Conservation (phyloP, 2,888 invertebrate genomes). For the Amblyjoppa fuscipennis region DNA sequence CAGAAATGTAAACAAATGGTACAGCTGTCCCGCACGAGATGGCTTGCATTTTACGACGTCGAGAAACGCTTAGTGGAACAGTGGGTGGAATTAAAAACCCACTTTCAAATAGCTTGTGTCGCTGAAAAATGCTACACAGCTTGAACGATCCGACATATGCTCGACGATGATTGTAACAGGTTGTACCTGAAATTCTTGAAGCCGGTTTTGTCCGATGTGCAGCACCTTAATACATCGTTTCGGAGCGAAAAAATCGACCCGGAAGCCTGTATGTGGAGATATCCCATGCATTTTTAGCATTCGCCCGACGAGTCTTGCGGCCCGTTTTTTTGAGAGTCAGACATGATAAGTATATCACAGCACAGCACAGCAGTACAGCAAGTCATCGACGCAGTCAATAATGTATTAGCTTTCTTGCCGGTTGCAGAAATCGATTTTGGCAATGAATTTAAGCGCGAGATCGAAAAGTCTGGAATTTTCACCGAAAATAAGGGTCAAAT, state of each 20-base stretch:
- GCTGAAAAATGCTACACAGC: constrained; percentile 59
- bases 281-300: constrained; percentile 35
- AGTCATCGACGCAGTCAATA: constrained; percentile 10
- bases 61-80: constrained; percentile 51
- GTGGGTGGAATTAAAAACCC: constrained; percentile 68
- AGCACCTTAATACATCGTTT: constrained; percentile 60
- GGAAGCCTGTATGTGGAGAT: constrained; percentile 51
- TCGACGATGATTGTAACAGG: constrained; percentile 61
- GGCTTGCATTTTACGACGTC: constrained; percentile 70
- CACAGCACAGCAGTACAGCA: not conserved
- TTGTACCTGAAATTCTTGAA: constrained; percentile 68
- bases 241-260: constrained; percentile 61
- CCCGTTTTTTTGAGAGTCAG: constrained; percentile 22
- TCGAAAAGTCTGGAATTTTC: constrained; percentile 5
- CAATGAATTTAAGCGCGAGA: constrained; percentile 12
- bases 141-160: constrained; percentile 55
- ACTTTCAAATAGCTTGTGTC: constrained; percentile 55
- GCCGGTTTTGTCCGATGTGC: constrained; percentile 59
- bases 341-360: not conserved
- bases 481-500: not conserved
- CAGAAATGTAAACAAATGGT: constrained; percentile 46
- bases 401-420: constrained; percentile 22
- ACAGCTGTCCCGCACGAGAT: constrained; percentile 60
- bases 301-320: constrained; percentile 15
- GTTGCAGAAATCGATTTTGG: constrained; percentile 16